Evolutionary conservation across 2,797 vertebrate genomes (phyloP).

Genomic region (Chrysocyon brachyurus): DNA sequence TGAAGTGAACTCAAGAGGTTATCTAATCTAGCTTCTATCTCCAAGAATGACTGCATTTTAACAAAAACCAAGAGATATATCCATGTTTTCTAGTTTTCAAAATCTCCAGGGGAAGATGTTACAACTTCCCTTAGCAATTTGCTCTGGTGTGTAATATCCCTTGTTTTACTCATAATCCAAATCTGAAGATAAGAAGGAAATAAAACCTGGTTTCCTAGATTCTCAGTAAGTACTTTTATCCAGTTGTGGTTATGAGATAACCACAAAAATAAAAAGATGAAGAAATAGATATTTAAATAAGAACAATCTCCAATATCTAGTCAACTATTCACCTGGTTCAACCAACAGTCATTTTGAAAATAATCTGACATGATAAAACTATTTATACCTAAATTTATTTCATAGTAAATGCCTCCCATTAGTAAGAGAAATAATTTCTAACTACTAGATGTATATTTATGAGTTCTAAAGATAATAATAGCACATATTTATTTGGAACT

Average conservation of each 20-base stretch:
- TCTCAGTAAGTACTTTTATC: neutral
- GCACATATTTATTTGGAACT: neutral
- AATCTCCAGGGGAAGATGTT: constrained; percentile 59
- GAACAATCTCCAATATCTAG: neutral
- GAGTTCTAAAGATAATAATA: constrained; percentile 49
- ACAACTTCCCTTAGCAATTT: constrained; percentile 39
- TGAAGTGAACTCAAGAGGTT: constrained; percentile 49
- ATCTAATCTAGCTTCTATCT: constrained; percentile 31
- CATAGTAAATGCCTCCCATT: constrained; percentile 2
- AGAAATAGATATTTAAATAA: constrained; percentile 8
- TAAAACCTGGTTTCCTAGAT: neutral
- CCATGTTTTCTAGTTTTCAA: constrained; percentile 54
- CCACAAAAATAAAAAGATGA: constrained; percentile 15
- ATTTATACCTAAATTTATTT: neutral
- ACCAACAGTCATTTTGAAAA: constrained; percentile 43
- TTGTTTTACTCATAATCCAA: constrained; percentile 58
- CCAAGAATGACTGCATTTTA: constrained; percentile 48
- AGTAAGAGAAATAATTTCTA: constrained; percentile 26
- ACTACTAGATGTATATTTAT: neutral
- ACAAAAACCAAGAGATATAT: neutral
- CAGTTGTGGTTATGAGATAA: constrained; percentile 7
- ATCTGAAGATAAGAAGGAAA: constrained; percentile 40
- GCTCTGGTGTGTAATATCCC: neutral
- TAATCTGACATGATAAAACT: neutral
- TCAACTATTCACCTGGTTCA: neutral